These are phyloP conservation scores for Araneus ventricosus DNA, from an alignment of 1,140 invertebrate species.

Conservation along the genomic window DNA sequence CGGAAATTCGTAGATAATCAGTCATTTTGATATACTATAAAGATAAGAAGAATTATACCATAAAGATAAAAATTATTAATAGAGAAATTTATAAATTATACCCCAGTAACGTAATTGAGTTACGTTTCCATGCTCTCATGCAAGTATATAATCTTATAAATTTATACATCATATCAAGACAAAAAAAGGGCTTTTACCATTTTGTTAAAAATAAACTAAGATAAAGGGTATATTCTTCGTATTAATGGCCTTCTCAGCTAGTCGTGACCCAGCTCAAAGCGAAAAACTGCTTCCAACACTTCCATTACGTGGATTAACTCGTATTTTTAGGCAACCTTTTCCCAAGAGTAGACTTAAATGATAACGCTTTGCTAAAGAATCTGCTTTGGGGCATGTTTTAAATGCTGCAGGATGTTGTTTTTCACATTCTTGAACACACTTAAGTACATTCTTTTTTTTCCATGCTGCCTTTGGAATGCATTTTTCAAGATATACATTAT, in stretches of 20 bases:
- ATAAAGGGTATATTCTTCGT: neutral
- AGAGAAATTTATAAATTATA: too few species aligned
- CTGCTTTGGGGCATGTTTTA: neutral
- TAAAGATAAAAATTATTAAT: too few species aligned
- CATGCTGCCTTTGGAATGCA: neutral
- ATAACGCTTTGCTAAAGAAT: neutral
- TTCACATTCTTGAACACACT: neutral
- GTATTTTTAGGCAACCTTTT: neutral
- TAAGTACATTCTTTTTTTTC: neutral
- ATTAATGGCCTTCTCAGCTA: neutral
- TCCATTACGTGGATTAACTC: conserved; percentile 9
- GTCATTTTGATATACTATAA: too few species aligned
- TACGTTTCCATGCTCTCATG: too few species aligned
- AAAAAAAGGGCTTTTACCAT: too few species aligned
- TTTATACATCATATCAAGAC: too few species aligned
- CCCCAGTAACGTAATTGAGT: too few species aligned
- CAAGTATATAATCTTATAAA: too few species aligned
- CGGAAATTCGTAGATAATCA: too few species aligned
- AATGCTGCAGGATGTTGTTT: neutral
- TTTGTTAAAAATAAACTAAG: neutral
- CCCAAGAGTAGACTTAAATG: neutral
- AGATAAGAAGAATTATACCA: too few species aligned
- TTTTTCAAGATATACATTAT: neutral
- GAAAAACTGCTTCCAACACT: neutral
- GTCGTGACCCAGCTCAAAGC: neutral